These are phyloP conservation scores for Murina feae DNA, from an alignment of 2,113 vertebrate genomes.

Conservation along the genomic window DNA sequence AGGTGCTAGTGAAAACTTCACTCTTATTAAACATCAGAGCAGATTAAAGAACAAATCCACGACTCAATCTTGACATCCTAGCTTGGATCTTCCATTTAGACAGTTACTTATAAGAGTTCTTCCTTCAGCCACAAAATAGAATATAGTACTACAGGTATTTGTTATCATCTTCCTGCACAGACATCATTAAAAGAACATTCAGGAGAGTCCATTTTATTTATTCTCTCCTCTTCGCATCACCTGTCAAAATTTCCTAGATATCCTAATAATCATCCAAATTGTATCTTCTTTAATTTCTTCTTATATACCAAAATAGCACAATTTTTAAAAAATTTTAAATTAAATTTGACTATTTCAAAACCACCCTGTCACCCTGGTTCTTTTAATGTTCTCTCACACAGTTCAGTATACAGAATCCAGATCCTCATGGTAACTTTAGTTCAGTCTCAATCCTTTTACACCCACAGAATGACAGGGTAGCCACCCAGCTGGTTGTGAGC, in stretches of 20 bases:
- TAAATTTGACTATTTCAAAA: constrained; percentile 20
- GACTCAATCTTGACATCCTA: neutral
- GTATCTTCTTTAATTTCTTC: neutral
- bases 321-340: neutral
- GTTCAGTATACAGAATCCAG: neutral
- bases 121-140: neutral
- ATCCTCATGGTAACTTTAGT: neutral
- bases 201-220: constrained; percentile 23
- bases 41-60: constrained; percentile 6
- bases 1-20: neutral
- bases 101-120: neutral
- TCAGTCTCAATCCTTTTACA: neutral
- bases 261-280: neutral
- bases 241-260: constrained; percentile 23
- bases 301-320: neutral
- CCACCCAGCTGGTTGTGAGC: constrained; percentile 87
- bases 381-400: neutral
- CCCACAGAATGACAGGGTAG: constrained; percentile 91
- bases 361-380: neutral
- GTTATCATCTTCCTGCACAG: neutral
- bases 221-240: neutral
- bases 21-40: neutral
- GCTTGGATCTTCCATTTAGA: neutral
- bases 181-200: neutral
- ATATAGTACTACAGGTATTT: neutral